Conservation (phyloP, 2,797 vertebrate genomes). For the Alectoris magna region DNA sequence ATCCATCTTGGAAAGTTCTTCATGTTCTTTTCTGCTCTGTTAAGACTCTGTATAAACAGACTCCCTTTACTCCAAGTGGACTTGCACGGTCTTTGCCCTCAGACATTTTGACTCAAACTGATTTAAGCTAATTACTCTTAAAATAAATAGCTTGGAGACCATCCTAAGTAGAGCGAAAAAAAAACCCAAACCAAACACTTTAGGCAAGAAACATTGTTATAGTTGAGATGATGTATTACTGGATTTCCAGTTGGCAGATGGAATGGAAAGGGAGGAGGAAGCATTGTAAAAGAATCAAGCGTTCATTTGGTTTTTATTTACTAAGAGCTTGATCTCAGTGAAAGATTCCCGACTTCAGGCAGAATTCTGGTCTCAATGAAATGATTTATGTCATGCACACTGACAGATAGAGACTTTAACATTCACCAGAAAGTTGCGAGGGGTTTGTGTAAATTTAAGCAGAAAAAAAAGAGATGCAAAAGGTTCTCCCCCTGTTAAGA, state of each 20-base stretch:
- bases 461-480: not conserved
- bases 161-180: not conserved
- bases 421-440: not conserved
- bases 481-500: not conserved
- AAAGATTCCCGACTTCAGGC: not conserved
- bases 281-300: not conserved
- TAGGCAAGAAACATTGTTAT: not conserved
- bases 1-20: not conserved
- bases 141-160: not conserved
- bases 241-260: slow-evolving; percentile 14
- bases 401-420: not conserved
- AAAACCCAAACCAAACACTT: not conserved
- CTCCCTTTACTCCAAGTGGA: not conserved
- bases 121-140: not conserved
- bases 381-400: not conserved
- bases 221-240: slow-evolving; percentile 14
- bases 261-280: slow-evolving; percentile 24
- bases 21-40: not conserved
- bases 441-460: not conserved
- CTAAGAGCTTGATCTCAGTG: not conserved
- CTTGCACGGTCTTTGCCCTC: not conserved
- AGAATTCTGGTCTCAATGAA: not conserved
- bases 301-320: slow-evolving; percentile 31
- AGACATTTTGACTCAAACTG: slow-evolving; percentile 14
- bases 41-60: not conserved